Conservation (phyloP, 37 sponge, comb jelly and placozoan species). For the Aplysina aerophoba region DNA sequence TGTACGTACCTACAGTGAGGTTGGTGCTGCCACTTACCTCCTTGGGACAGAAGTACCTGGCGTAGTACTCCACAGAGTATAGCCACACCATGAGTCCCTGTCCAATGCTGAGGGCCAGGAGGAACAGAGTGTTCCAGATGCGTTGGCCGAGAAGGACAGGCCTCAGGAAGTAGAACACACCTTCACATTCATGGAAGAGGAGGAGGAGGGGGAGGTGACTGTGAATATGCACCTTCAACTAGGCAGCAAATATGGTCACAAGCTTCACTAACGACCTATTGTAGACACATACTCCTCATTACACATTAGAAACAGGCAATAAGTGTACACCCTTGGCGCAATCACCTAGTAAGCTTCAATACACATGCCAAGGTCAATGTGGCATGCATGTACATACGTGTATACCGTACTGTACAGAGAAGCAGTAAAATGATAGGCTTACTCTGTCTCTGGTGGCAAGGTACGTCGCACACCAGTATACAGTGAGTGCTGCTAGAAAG, state of each 20-base stretch:
- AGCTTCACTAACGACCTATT: background rate
- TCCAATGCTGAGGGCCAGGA: conserved; percentile 54
- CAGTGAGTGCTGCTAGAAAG: background rate
- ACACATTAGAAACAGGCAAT: too few species aligned
- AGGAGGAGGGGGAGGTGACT: background rate
- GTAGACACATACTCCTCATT: too few species aligned
- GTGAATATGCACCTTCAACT: background rate
- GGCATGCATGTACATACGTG: too few species aligned
- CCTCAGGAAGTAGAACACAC: conserved; percentile 46
- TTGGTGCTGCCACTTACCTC: conserved; percentile 39
- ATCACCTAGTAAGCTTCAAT: too few species aligned
- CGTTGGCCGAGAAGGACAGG: conserved; percentile 33
- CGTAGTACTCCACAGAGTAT: conserved; percentile 73
- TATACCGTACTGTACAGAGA: too few species aligned
- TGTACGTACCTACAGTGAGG: background rate
- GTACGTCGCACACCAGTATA: background rate
- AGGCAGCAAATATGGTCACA: background rate
- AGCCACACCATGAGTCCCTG: conserved; percentile 68
- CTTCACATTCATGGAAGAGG: background rate
- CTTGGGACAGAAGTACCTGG: conserved; percentile 53
- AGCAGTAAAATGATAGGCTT: too few species aligned
- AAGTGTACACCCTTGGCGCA: too few species aligned
- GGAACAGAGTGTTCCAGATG: conserved; percentile 73
- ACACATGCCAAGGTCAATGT: too few species aligned
- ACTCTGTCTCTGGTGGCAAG: background rate